Percentiles rank a stretch among this genome's conserved stretches.
Evolutionary conservation across 1,140 invertebrate genomes (phyloP).

Genomic region (Andricus grossulariae): DNA sequence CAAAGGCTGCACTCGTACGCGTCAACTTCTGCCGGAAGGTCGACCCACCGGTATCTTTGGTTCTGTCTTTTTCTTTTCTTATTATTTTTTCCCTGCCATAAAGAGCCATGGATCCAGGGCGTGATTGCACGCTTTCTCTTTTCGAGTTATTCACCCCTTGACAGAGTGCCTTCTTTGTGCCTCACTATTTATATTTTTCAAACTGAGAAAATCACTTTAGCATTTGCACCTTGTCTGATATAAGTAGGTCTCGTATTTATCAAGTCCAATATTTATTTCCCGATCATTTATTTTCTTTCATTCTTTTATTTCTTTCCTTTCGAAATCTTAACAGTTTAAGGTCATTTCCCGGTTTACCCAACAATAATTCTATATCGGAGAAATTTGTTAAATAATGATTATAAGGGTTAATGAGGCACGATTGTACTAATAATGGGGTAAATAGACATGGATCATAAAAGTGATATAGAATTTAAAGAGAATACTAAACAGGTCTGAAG

Average conservation of each 20-base stretch:
- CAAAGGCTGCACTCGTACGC: constrained; percentile 8
- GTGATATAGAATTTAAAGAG: not conserved
- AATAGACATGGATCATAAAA: not conserved
- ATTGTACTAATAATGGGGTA: not conserved
- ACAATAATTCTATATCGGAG: not conserved
- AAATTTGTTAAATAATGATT: not conserved
- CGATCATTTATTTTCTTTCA: too few relatives aligned
- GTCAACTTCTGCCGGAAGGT: constrained; percentile 11
- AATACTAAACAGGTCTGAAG: constrained; percentile 2
- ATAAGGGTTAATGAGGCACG: not conserved
- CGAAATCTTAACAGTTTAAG: too few relatives aligned
- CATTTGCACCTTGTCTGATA: not conserved
- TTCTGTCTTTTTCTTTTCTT: not conserved
- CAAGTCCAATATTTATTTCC: too few relatives aligned
- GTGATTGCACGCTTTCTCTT: constrained; percentile 4
- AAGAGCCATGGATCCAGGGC: not conserved
- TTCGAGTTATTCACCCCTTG: constrained; percentile 7
- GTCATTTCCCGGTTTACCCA: too few relatives aligned
- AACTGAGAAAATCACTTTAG: not conserved
- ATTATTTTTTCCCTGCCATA: not conserved
- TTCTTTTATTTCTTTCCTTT: too few relatives aligned
- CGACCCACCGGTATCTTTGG: constrained; percentile 2
- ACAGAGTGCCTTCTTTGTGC: not conserved
- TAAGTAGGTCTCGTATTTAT: not conserved
- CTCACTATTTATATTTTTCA: not conserved